Evolutionary conservation across 2,797 vertebrate genomes (phyloP).

Genomic region (Neosalanx taihuensis): DNA sequence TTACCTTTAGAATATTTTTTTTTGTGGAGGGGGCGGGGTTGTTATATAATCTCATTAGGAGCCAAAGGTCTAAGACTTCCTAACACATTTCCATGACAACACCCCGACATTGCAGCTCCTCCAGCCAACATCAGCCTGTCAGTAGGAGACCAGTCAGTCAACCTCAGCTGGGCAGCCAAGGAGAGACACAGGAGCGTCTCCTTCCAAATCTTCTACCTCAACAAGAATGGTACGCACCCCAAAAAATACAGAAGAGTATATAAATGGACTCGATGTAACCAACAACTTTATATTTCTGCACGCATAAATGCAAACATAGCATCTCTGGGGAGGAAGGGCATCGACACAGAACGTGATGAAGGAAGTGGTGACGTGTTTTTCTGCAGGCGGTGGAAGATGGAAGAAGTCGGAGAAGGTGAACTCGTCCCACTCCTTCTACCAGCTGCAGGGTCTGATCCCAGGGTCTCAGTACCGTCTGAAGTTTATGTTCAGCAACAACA

Average conservation of each 20-base stretch:
- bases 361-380: neutral
- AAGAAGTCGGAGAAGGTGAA: constrained; percentile 71
- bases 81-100: neutral
- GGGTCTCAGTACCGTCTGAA: constrained; percentile 76
- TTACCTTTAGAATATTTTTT: neutral
- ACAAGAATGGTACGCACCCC: constrained; percentile 62
- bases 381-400: constrained; percentile 59
- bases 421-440: constrained; percentile 79
- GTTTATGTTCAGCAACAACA: constrained; percentile 66
- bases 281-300: too few relatives aligned
- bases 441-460: constrained; percentile 78
- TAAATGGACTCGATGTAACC: too few relatives aligned
- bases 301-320: too few relatives aligned
- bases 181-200: constrained; percentile 77
- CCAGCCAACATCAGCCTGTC: constrained; percentile 70
- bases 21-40: neutral
- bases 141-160: constrained; percentile 72
- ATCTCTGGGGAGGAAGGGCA: too few relatives aligned
- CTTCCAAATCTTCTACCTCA: constrained; percentile 77
- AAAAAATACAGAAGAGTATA: too few relatives aligned
- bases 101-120: constrained; percentile 53
- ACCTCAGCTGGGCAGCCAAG: constrained; percentile 78
- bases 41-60: neutral
- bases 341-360: neutral
- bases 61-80: too few relatives aligned